phyloP scores from a whole-genome alignment of 2,113 vertebrate species.

The Pomatostomus ruficeps region DNA sequence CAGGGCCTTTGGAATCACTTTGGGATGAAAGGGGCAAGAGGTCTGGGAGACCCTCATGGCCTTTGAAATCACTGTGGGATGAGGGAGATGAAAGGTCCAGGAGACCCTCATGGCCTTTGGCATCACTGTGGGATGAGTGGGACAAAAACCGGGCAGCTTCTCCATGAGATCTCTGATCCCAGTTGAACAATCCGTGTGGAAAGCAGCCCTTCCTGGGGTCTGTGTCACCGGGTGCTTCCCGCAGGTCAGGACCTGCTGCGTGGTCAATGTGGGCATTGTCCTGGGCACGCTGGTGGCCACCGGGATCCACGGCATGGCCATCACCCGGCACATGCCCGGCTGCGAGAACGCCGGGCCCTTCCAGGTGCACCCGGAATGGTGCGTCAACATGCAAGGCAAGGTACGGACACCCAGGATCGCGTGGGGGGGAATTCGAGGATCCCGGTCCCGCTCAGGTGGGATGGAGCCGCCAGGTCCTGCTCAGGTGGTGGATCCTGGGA shows the following conservation, averaged over 20 bases:
- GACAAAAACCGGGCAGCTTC: background rate
- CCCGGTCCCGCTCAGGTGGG: background rate
- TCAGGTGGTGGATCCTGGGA: rapidly evolving
- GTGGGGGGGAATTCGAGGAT: rapidly evolving
- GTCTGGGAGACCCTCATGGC: background rate
- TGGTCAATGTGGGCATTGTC: background rate
- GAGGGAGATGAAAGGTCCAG: background rate
- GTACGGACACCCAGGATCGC: background rate
- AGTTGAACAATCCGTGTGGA: rapidly evolving
- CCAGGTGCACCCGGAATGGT: background rate
- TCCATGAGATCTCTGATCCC: background rate
- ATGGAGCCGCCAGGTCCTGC: background rate
- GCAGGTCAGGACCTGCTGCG: slow-evolving; percentile 12
- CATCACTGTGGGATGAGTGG: background rate
- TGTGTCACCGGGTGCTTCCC: background rate
- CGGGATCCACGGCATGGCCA: background rate
- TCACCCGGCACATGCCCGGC: rapidly evolving
- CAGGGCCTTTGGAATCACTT: too few species aligned
- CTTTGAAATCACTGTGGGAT: background rate
- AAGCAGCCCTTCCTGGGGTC: background rate
- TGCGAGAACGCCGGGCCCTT: rapidly evolving
- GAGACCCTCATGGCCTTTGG: background rate
- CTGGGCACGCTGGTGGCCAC: slow-evolving; percentile 6
- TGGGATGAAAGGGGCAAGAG: background rate
- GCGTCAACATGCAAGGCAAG: rapidly evolving